Evolutionary conservation across 2,113 vertebrate genomes (phyloP).

Genomic region (Emberiza fucata): DNA sequence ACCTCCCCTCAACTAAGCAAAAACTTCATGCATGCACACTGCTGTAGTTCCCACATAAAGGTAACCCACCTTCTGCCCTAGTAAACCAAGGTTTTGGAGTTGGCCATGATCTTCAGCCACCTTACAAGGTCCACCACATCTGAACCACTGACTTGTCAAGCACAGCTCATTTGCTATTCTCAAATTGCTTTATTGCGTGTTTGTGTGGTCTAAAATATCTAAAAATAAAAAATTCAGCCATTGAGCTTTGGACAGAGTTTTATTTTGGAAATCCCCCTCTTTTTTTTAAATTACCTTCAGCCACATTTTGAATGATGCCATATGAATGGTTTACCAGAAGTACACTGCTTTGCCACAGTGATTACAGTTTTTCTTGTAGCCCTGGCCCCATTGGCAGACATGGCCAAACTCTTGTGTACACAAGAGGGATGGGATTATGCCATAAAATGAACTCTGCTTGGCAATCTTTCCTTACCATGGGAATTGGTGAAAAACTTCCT

Average conservation of each 20-base stretch:
- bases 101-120: neutral
- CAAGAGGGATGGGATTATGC: neutral
- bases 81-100: neutral
- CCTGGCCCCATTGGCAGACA: fast-evolving
- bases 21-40: fast-evolving
- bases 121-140: neutral
- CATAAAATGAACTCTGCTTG: neutral
- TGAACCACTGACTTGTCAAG: neutral
- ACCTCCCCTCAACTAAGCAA: fast-evolving
- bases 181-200: neutral
- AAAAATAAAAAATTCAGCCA: neutral
- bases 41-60: neutral
- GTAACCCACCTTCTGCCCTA: neutral
- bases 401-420: neutral
- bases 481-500: neutral
- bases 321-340: neutral
- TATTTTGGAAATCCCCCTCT: neutral
- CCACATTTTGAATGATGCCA: neutral
- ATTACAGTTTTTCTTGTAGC: neutral
- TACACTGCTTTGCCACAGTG: fast-evolving
- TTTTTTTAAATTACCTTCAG: neutral
- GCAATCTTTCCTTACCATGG: neutral
- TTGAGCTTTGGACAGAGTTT: neutral
- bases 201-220: neutral
- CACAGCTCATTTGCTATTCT: neutral